Percentiles rank a stretch among this genome's conserved stretches.
phyloP scores from a whole-genome alignment of 2,797 vertebrate species.

The Philypnodon macrostomus region DNA sequence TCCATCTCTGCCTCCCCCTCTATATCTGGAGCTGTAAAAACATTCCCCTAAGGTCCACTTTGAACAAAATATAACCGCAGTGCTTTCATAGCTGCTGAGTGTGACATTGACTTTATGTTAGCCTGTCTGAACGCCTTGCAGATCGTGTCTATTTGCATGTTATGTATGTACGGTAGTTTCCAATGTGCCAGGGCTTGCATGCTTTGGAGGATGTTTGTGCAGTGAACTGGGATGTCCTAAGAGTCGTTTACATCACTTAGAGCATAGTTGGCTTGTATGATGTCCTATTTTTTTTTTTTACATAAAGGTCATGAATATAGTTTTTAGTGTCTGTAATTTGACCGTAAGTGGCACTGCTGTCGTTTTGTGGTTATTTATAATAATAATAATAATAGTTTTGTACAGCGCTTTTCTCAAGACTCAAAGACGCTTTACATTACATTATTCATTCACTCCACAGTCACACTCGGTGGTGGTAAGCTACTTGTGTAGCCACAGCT shows the following conservation, averaged over 20 bases:
- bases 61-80: slow-evolving; percentile 10
- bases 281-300: too few relatives aligned
- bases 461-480: too few relatives aligned
- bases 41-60: slow-evolving; percentile 22
- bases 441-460: too few relatives aligned
- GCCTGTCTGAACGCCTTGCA: not conserved
- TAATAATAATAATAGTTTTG: too few relatives aligned
- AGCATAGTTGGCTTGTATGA: not conserved
- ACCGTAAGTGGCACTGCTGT: too few relatives aligned
- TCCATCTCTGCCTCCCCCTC: slow-evolving; percentile 10
- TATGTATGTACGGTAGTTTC: not conserved
- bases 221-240: not conserved
- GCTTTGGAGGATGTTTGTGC: not conserved
- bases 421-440: too few relatives aligned
- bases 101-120: slow-evolving; percentile 5
- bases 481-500: too few relatives aligned
- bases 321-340: too few relatives aligned
- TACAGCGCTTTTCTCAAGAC: too few relatives aligned
- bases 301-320: too few relatives aligned
- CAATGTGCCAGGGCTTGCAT: slow-evolving; percentile 1
- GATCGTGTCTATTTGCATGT: not conserved
- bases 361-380: too few relatives aligned
- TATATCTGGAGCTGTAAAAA: slow-evolving; percentile 1
- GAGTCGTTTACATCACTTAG: slow-evolving; percentile 9
- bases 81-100: slow-evolving; percentile 1